These are phyloP conservation scores for Pipistrellus nathusii DNA, from an alignment of 2,797 vertebrate species.

Conservation along the genomic window DNA sequence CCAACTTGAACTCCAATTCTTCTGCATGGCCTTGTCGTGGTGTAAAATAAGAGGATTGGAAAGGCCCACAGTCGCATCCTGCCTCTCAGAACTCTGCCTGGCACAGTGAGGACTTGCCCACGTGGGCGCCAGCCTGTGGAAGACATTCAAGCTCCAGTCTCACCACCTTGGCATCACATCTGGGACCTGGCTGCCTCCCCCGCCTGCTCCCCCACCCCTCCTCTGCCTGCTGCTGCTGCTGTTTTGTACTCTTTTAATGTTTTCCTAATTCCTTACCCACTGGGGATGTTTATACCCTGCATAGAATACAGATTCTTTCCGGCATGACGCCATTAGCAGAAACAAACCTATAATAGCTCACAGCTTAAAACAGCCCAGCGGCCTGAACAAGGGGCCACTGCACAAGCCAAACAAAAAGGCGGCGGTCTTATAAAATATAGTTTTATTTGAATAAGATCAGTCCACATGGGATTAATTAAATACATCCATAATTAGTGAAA, in stretches of 20 bases:
- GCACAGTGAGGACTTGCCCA: neutral
- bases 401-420: conserved; percentile 70
- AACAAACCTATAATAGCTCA: conserved; percentile 66
- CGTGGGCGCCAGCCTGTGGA: neutral
- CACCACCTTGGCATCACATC: neutral
- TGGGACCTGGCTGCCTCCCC: neutral
- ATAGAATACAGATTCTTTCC: conserved; percentile 75
- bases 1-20: conserved; percentile 41
- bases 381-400: conserved; percentile 70
- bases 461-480: conserved; percentile 84
- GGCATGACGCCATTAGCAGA: conserved; percentile 61
- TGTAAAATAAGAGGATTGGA: neutral
- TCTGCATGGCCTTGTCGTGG: neutral
- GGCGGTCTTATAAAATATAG: conserved; percentile 71
- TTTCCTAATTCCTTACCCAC: conserved; percentile 76
- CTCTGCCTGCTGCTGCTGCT: neutral
- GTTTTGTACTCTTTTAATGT: conserved; percentile 56
- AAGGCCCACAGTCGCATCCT: neutral
- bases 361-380: conserved; percentile 67
- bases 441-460: conserved; percentile 80
- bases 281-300: conserved; percentile 56
- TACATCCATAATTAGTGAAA: conserved; percentile 68
- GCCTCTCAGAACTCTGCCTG: neutral
- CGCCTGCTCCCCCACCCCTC: neutral
- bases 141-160: neutral